Percentiles rank a stretch among this genome's conserved stretches.
These are phyloP conservation scores for Asbolus verrucosus DNA, from an alignment of 1,140 invertebrate genomes.

Conservation along the genomic window DNA sequence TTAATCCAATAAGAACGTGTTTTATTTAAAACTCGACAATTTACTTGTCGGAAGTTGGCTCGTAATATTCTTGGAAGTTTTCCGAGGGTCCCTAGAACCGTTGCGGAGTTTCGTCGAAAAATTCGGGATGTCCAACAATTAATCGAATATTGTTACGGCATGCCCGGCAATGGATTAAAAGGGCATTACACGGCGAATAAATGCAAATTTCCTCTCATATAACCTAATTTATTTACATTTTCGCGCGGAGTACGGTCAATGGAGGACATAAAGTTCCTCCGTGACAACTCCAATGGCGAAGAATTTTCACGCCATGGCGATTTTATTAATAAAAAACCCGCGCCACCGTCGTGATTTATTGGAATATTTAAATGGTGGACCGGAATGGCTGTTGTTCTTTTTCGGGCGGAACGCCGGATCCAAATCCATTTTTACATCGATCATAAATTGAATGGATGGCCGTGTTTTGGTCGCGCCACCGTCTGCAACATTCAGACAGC, in stretches of 20 bases:
- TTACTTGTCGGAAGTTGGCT: constrained; percentile 7
- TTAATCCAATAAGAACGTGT: background rate
- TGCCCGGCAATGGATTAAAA: background rate
- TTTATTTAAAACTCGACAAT: constrained; percentile 12
- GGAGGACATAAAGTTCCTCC: background rate
- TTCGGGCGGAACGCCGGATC: constrained; percentile 6
- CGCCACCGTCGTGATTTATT: background rate
- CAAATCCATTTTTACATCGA: constrained; percentile 18
- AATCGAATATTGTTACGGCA: background rate
- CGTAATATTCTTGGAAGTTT: background rate
- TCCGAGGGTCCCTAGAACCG: no score
- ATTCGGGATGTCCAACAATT: no score
- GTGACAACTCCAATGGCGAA: constrained; percentile 4
- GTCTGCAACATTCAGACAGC: constrained; percentile 32
- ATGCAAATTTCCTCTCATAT: constrained; percentile 1
- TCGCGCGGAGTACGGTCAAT: background rate
- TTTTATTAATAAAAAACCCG: constrained; percentile 1
- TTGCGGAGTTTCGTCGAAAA: no score
- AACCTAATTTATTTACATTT: constrained; percentile 16
- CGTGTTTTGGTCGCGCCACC: constrained; percentile 3
- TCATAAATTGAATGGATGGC: constrained; percentile 24
- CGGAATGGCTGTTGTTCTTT: constrained; percentile 9
- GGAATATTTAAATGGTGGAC: constrained; percentile 14
- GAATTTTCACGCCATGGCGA: constrained; percentile 3
- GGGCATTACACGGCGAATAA: constrained; percentile 7